Conservation (phyloP, 2,797 vertebrate genomes). For the Malacoraja senta region DNA sequence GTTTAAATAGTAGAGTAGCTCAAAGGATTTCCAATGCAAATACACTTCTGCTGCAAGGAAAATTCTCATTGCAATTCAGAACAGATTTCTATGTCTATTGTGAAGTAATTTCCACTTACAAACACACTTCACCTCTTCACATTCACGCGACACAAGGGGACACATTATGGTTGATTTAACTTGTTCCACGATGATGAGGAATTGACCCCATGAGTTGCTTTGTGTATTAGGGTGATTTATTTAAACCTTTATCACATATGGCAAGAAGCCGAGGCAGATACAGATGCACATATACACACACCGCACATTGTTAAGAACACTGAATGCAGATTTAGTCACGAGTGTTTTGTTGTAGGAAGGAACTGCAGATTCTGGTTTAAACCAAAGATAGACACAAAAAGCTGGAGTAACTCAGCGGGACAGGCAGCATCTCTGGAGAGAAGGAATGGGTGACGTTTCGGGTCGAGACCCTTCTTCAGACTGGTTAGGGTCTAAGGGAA, state of each 20-base stretch:
- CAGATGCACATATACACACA: not conserved
- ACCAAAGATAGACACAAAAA: no score
- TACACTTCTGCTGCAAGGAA: not conserved
- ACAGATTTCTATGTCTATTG: slow-evolving; percentile 1
- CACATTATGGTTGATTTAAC: not conserved
- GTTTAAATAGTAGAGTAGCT: slow-evolving; percentile 10
- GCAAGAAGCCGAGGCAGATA: not conserved
- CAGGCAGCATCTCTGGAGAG: no score
- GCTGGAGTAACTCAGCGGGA: no score
- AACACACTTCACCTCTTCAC: not conserved
- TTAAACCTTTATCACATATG: not conserved
- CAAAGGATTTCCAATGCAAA: slow-evolving; percentile 1
- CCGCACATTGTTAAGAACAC: not conserved
- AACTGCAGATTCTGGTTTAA: no score
- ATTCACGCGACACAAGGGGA: not conserved
- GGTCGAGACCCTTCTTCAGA: no score
- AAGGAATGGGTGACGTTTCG: no score
- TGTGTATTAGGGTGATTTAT: not conserved
- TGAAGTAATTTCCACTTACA: not conserved
- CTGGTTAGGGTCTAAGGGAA: no score
- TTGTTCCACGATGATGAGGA: not conserved
- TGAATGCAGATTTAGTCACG: not conserved
- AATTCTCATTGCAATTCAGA: slow-evolving; percentile 8
- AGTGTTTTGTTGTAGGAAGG: no score
- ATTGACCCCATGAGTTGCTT: not conserved